Evolutionary conservation across 2,888 invertebrate genomes (phyloP).

Genomic region (Drosophila bunnanda): DNA sequence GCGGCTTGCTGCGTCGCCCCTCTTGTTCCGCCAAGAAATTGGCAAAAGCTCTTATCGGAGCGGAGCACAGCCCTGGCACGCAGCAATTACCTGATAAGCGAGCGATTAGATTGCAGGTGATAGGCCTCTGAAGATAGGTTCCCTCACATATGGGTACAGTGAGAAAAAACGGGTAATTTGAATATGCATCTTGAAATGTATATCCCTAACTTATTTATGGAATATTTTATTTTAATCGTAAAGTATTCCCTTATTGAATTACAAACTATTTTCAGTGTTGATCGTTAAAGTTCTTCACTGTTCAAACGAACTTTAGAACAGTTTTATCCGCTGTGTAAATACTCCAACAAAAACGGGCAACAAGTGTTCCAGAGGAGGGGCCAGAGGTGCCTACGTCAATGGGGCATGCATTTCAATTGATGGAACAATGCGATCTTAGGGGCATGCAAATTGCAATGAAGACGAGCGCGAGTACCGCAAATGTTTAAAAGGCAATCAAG

Average conservation of each 20-base stretch:
- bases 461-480: slow-evolving; percentile 7
- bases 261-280: neutral
- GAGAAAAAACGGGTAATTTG: neutral
- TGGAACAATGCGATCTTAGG: slow-evolving; percentile 30
- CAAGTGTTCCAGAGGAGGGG: slow-evolving; percentile 19
- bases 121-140: slow-evolving; percentile 17
- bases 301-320: neutral
- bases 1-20: neutral
- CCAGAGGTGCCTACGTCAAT: slow-evolving; percentile 22
- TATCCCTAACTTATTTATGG: neutral
- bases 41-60: slow-evolving; percentile 31
- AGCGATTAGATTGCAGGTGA: slow-evolving; percentile 38
- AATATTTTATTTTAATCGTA: neutral
- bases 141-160: neutral
- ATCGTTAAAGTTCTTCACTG: neutral
- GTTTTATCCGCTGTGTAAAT: slow-evolving; percentile 14
- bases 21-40: neutral
- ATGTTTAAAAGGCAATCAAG: slow-evolving; percentile 27
- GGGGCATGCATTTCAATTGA: slow-evolving; percentile 40
- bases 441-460: slow-evolving; percentile 17
- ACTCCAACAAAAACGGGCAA: slow-evolving; percentile 11
- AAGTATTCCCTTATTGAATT: neutral
- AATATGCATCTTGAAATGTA: neutral
- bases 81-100: slow-evolving; percentile 44
- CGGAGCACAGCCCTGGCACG: slow-evolving; percentile 33